phyloP scores from a whole-genome alignment of 2,113 vertebrate species.

The Heterotilapia buettikoferi region DNA sequence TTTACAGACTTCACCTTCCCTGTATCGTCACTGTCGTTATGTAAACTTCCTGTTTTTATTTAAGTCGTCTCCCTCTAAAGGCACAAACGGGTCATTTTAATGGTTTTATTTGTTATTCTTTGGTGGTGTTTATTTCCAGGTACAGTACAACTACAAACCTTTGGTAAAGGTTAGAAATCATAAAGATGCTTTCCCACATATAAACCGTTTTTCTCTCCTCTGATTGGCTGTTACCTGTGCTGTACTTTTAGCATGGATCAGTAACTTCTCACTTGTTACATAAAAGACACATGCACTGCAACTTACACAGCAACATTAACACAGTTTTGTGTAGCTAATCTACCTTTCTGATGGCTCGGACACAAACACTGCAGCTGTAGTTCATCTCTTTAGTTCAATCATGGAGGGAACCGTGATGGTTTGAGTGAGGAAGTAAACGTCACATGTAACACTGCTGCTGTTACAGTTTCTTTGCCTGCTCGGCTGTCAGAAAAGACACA shows the following conservation, averaged over 20 bases:
- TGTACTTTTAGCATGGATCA: not conserved
- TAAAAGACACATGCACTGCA: not conserved
- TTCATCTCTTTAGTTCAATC: not conserved
- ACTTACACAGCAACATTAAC: conserved; percentile 7
- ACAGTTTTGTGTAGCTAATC: not conserved
- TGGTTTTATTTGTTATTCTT: not conserved
- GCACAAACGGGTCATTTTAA: not conserved
- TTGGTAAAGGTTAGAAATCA: no score
- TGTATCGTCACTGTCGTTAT: not conserved
- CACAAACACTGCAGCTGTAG: not conserved
- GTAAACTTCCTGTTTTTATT: not conserved
- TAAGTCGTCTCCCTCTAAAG: not conserved
- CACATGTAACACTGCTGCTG: not conserved
- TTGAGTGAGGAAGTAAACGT: conserved; percentile 22
- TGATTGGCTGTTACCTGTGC: not conserved
- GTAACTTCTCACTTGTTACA: not conserved
- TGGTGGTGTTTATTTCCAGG: not conserved
- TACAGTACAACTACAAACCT: conserved; percentile 29
- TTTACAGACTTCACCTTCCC: not conserved
- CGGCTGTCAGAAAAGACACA: conserved; percentile 28
- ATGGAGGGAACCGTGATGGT: not conserved
- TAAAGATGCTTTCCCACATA: no score
- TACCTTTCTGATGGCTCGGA: not conserved
- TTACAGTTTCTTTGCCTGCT: not conserved
- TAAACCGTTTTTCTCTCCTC: not conserved